phyloP scores from a whole-genome alignment of 1,140 invertebrate genomes.

The Adoxophyes honmai region DNA sequence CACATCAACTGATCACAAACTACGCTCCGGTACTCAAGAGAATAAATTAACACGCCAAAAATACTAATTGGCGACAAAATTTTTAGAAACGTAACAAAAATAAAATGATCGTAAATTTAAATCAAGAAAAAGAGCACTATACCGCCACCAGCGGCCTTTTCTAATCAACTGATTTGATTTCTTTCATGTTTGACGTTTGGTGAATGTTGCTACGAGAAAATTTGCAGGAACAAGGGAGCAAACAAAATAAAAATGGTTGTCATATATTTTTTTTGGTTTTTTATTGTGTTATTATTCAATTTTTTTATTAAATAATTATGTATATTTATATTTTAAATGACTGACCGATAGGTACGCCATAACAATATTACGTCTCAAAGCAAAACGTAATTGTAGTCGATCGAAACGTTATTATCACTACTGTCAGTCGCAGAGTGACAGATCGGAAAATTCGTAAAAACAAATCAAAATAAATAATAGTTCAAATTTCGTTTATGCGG shows the following conservation, averaged over 20 bases:
- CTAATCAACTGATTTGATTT: constrained; percentile 52
- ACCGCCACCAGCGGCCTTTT: constrained; percentile 56
- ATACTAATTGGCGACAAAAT: constrained; percentile 42
- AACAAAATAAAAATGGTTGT: background rate
- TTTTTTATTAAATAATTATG: too few relatives aligned
- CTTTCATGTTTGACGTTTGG: constrained; percentile 8
- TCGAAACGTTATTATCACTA: background rate
- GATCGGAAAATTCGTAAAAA: too few relatives aligned
- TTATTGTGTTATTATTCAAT: too few relatives aligned
- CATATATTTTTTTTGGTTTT: background rate
- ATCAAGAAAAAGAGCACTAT: constrained; percentile 36
- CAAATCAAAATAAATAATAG: background rate
- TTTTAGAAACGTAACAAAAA: constrained; percentile 54
- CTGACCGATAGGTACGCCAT: too few relatives aligned
- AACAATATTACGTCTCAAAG: too few relatives aligned
- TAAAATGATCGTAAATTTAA: constrained; percentile 67
- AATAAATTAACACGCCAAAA: constrained; percentile 30
- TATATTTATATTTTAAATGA: too few relatives aligned
- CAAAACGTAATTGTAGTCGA: too few relatives aligned
- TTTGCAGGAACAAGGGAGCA: background rate
- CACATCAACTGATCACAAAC: constrained; percentile 25
- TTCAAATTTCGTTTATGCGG: background rate
- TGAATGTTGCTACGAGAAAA: constrained; percentile 3
- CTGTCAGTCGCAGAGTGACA: background rate
- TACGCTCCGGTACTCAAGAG: constrained; percentile 9